Evolutionary conservation across 2,113 vertebrate genomes (phyloP), one percentile per base, ranked within the genome.

Genomic region (Entelurus aequoreus): DNA sequence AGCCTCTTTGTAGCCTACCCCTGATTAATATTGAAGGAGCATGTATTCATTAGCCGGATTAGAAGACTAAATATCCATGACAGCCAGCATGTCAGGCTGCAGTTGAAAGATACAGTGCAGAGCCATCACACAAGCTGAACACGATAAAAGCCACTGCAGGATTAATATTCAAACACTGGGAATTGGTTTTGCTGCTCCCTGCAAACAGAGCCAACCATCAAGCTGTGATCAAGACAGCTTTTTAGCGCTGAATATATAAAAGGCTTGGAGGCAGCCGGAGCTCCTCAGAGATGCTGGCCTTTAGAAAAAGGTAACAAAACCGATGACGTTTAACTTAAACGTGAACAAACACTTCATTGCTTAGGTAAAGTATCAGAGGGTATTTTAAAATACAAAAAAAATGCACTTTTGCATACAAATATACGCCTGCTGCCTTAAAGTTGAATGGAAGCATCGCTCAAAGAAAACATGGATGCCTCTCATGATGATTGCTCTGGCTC

Each of bases 111-210:
- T 28, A 21, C 74, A 57, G 62, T 49, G 56, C 61, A 79, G 76
- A 74, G 67, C 77, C 46, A 68, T 79, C 73, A 75, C 55, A 66
- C 63, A 71, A 54, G 54, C 67, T 65, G 48, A 60, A 60, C 49
- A 54, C 61, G 84, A 84, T 88, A 69, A 87, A 83, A 86, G 76
- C 59, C 68, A 28, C 63, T 59, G n/a, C 66, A 56, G 68, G 63
- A 84, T 88, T 79, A 87, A 86, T 89, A 86, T 86, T 86, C 83
- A 84, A 77, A 72, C 56, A 21, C 5, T 68, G 74, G 74, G 80
- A 77, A 72, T 72, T 80, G 74, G 72, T 59, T 66, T 58, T 44
- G 68, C 51, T 38, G 50, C 69, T 64, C 60, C 59, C 78, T 62
- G 82, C 80, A 83, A 77, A 77, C 78, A 71, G 49, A 68, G 69